A percentile compares a stretch with the other conserved stretches of the same genome.
Evolutionary conservation across 1,140 invertebrate genomes (phyloP).

Genomic region (Apocrypta bakeri): DNA sequence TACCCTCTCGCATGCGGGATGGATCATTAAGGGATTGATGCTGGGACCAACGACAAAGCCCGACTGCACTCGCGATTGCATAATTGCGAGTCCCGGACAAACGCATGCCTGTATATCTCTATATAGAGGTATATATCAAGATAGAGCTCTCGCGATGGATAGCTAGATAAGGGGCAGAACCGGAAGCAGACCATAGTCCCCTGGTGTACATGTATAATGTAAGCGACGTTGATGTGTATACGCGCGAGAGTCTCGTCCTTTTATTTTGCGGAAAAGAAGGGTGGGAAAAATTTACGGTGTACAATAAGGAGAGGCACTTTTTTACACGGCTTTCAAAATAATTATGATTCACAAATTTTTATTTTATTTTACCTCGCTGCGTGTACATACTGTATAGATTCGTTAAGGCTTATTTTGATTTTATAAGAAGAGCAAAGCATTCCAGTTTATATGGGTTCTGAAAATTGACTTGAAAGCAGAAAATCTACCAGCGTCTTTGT

Average conservation of each 20-base stretch:
- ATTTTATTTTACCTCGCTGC: no score
- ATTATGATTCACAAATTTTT: no score
- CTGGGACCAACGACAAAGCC: not conserved
- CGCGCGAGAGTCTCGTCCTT: not conserved
- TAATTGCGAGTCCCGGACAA: conserved; percentile 15
- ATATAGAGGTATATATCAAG: not conserved
- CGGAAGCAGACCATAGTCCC: not conserved
- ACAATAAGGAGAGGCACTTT: no score
- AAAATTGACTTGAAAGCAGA: no score
- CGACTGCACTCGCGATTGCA: conserved; percentile 8
- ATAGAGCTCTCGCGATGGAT: not conserved
- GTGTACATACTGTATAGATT: no score
- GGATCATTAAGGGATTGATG: conserved; percentile 38
- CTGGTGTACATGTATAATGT: not conserved
- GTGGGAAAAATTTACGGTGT: not conserved
- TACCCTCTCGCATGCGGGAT: not conserved
- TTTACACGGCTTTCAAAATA: no score
- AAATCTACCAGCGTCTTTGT: no score
- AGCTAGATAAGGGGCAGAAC: not conserved
- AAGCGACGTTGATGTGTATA: no score
- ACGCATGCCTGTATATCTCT: not conserved
- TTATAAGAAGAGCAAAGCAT: no score
- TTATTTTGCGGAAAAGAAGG: not conserved
- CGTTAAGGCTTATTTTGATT: no score
- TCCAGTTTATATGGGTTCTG: no score